A percentile compares a stretch with the other conserved stretches of the same genome.
phyloP scores from a whole-genome alignment of 2,113 vertebrate genomes.

The Heloderma charlesbogerti region DNA sequence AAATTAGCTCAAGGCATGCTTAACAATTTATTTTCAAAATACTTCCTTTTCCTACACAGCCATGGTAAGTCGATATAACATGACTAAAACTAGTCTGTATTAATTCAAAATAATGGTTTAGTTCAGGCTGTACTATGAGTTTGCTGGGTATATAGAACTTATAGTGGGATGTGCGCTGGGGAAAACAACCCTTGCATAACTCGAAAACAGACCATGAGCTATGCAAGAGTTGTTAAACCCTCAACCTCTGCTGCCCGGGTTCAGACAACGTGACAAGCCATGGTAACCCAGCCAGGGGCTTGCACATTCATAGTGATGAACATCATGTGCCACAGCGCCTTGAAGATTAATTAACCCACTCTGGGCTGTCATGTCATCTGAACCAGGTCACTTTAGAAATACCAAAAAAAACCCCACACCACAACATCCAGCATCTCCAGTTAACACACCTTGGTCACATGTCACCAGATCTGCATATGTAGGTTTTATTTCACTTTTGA shows the following conservation, averaged over 20 bases:
- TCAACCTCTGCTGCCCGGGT: no score
- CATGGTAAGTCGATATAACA: neutral
- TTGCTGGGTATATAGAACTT: neutral
- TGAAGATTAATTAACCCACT: no score
- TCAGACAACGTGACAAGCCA: no score
- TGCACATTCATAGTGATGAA: no score
- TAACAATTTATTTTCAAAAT: slow-evolving; percentile 8
- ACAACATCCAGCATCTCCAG: neutral
- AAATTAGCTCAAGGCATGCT: neutral
- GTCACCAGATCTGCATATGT: neutral
- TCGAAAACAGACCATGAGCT: no score
- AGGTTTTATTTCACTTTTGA: neutral
- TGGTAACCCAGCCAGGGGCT: no score
- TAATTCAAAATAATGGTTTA: neutral
- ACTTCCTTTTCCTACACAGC: neutral
- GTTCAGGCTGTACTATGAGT: neutral
- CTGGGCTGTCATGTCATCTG: no score
- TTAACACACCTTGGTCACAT: neutral
- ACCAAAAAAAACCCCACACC: neutral
- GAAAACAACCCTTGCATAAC: no score
- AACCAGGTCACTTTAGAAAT: neutral
- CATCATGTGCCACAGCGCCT: no score
- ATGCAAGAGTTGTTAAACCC: no score
- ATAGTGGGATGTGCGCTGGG: neutral
- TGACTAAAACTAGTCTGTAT: neutral